Conservation (phyloP, 2,888 invertebrate species). For the Andrena marginata region DNA sequence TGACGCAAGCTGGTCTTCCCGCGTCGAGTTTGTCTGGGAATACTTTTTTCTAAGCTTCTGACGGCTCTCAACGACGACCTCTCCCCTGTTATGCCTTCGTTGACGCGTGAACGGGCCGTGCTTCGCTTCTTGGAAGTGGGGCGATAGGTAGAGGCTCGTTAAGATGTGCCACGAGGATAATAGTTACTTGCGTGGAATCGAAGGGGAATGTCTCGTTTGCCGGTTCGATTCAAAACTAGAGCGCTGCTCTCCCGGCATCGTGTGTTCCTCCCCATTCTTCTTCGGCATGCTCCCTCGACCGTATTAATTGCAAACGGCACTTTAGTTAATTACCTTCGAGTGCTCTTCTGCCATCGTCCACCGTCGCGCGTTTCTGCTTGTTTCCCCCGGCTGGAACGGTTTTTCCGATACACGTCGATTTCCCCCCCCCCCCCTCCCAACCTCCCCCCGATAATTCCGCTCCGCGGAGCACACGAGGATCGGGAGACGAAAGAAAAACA, state of each 20-base stretch:
- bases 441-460: constrained; percentile 32
- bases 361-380: not conserved
- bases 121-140: not conserved
- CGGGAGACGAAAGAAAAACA: constrained; percentile 9
- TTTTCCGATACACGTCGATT: constrained; percentile 26
- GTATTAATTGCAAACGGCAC: constrained; percentile 19
- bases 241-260: not conserved
- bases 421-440: not conserved
- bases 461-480: constrained; percentile 5
- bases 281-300: not conserved
- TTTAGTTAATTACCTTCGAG: constrained; percentile 37
- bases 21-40: not conserved
- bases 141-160: constrained; percentile 47
- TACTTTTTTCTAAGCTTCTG: not conserved
- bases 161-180: constrained; percentile 27
- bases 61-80: not conserved
- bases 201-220: constrained; percentile 14
- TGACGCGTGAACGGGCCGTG: not conserved
- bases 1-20: no score
- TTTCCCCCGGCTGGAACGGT: constrained; percentile 6
- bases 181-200: constrained; percentile 38
- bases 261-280: not conserved
- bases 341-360: not conserved
- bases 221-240: constrained; percentile 15
- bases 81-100: not conserved